Evolutionary conservation across 2,888 invertebrate species (phyloP), one percentile per base, ranked within the genome.

Genomic region (Strigamia crassipes): DNA sequence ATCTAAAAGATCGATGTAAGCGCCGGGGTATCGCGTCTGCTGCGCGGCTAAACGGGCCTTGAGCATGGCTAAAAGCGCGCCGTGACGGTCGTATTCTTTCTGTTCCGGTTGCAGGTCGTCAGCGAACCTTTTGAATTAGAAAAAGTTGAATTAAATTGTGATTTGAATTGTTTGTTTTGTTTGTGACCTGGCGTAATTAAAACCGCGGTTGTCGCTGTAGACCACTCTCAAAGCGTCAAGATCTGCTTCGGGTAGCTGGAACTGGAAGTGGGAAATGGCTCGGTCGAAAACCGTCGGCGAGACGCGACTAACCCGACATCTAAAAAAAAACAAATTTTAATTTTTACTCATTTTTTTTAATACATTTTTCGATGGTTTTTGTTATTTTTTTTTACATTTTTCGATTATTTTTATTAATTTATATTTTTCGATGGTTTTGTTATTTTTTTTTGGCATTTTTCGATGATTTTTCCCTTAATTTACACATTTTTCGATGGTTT

Each of bases 11-110:
- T 81, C 61, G 15, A 78, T 77, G 21, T 46, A 81, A 23, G 73
- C 41, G 18, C 81, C 81, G 15, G 81, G 81, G 42, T 81, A 42
- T 0, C 77, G 56, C 0, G 42, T 81, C 42, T 81, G 81, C 23
- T 77, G 27, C 10, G 81, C 78, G n/a, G 81, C 77, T 23, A 81
- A 38, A 8, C 81, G 38, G 23, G 81, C 81, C 42, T 81, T 81
- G 5, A 81, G 78, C 81, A 81, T 81, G 10, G 81, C 27, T 27
- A 78, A 42, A 23, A 81, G 27, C 0, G 42, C 81, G 4, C 77
- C 42, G 12, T 81, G 61, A 10, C 81, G 77, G 13, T 78, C 41
- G 42, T 81, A 42, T 41, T 81, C 81, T 27, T 73, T 21, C 8
- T n/a, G 23, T 1, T 73, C 23, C 4, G 81, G 81, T 46, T 42